Percentiles rank a stretch among this genome's conserved stretches.
Evolutionary conservation across 2,113 vertebrate genomes (phyloP).

Genomic region (Struthio camelus): DNA sequence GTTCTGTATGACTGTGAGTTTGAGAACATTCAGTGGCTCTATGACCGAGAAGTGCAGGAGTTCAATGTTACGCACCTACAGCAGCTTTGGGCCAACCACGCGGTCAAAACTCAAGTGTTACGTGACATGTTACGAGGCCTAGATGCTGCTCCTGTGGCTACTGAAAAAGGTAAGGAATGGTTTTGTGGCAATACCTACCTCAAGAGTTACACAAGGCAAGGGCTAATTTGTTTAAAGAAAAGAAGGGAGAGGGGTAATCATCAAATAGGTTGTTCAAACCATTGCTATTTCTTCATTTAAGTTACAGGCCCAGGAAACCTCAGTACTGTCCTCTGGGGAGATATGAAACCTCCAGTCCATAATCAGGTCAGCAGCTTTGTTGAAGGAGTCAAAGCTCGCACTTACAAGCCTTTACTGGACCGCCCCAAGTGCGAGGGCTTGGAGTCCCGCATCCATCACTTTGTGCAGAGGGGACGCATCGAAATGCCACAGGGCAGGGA

Average conservation of each 20-base stretch:
- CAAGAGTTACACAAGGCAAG: neutral
- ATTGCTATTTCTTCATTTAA: neutral
- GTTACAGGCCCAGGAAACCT: slow-evolving; percentile 14
- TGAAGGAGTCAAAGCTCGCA: slow-evolving; percentile 86
- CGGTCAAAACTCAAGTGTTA: slow-evolving; percentile 84
- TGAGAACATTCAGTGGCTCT: slow-evolving; percentile 84
- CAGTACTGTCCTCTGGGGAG: slow-evolving; percentile 40
- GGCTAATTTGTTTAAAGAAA: neutral
- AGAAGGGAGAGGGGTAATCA: neutral
- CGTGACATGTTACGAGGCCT: slow-evolving; percentile 85
- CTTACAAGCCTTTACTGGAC: slow-evolving; percentile 86
- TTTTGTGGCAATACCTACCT: neutral
- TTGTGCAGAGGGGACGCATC: slow-evolving; percentile 86
- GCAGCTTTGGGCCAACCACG: slow-evolving; percentile 88
- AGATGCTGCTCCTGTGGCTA: slow-evolving; percentile 45
- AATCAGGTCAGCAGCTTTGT: slow-evolving; percentile 78
- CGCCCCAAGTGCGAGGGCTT: slow-evolving; percentile 89
- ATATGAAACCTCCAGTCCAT: slow-evolving; percentile 22
- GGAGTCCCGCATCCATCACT: slow-evolving; percentile 89
- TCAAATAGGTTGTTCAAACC: neutral
- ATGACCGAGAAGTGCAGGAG: slow-evolving; percentile 78
- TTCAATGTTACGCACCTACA: slow-evolving; percentile 83
- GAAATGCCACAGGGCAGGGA: slow-evolving; percentile 47
- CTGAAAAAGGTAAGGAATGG: slow-evolving; percentile 37
- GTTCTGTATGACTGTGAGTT: slow-evolving; percentile 90